Evolutionary conservation across 2,113 vertebrate genomes (phyloP).

Genomic region (Cryptoleucopteryx plumbea): DNA sequence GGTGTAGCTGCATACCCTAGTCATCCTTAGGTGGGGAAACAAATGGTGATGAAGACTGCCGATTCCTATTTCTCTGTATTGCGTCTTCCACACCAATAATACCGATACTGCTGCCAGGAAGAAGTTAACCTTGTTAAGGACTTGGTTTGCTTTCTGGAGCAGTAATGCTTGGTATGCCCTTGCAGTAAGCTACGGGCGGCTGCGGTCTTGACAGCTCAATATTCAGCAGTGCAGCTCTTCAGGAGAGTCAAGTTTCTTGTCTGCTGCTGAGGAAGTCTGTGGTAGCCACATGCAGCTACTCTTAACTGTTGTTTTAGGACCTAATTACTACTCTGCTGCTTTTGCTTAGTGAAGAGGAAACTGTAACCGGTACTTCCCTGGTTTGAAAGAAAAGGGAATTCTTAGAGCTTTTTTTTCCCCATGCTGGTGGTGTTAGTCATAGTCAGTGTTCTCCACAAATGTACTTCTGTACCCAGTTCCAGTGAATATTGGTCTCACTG

Average conservation of each 20-base stretch:
- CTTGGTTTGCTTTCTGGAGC: neutral
- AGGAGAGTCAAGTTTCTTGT: neutral
- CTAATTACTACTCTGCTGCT: neutral
- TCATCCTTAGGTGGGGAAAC: conserved; percentile 12
- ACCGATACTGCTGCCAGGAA: neutral
- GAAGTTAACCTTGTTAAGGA: conserved; percentile 2
- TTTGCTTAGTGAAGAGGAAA: neutral
- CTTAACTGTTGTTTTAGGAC: neutral
- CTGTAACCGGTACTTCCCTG: neutral
- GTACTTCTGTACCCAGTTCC: neutral
- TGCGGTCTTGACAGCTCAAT: neutral
- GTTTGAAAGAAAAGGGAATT: conserved; percentile 41
- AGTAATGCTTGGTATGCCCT: neutral
- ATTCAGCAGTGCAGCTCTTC: neutral
- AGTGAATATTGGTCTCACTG: neutral
- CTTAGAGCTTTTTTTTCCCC: conserved; percentile 32
- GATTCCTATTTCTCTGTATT: neutral
- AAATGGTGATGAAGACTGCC: neutral
- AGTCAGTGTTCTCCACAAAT: neutral
- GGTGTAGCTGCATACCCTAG: neutral
- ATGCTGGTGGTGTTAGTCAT: conserved; percentile 15
- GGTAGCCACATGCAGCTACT: neutral
- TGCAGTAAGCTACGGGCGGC: rapidly evolving
- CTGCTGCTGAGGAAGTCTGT: neutral
- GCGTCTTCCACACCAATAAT: neutral